These are phyloP conservation scores for Danio kyathit DNA, from an alignment of 2,797 vertebrate genomes.

Conservation along the genomic window DNA sequence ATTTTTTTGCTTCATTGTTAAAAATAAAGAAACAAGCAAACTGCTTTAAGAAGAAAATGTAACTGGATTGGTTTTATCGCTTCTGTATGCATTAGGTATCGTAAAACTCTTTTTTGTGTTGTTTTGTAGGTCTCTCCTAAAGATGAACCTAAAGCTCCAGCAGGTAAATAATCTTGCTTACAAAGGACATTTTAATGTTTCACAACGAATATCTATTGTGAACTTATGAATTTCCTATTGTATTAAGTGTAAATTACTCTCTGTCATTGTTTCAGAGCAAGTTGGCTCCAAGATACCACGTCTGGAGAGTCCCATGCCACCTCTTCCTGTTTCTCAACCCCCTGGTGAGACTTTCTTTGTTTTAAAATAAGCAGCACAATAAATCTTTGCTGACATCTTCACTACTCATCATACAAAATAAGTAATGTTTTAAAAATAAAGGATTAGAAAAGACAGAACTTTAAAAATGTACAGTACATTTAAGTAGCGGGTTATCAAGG, in stretches of 20 bases:
- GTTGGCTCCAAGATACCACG: slow-evolving; percentile 92
- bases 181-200: background rate
- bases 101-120: background rate
- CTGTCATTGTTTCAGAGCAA: slow-evolving; percentile 80
- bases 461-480: too few species aligned
- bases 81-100: background rate
- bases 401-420: background rate
- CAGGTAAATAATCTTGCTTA: slow-evolving; percentile 75
- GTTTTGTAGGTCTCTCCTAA: slow-evolving; percentile 89
- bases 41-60: background rate
- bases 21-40: too few species aligned
- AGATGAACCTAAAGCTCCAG: slow-evolving; percentile 88
- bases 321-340: slow-evolving; percentile 88
- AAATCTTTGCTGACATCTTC: too few species aligned
- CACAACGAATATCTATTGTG: background rate
- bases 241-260: background rate
- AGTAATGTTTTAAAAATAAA: too few species aligned
- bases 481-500: too few species aligned
- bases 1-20: background rate
- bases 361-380: background rate
- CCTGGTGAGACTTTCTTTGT: slow-evolving; percentile 80
- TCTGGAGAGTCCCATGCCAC: slow-evolving; percentile 91
- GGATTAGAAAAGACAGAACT: too few species aligned
- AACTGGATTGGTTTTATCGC: background rate
- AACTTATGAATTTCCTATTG: background rate